These are phyloP conservation scores for Coecobrya sp. DNA, from an alignment of 2,888 invertebrate genomes.

Conservation along the genomic window DNA sequence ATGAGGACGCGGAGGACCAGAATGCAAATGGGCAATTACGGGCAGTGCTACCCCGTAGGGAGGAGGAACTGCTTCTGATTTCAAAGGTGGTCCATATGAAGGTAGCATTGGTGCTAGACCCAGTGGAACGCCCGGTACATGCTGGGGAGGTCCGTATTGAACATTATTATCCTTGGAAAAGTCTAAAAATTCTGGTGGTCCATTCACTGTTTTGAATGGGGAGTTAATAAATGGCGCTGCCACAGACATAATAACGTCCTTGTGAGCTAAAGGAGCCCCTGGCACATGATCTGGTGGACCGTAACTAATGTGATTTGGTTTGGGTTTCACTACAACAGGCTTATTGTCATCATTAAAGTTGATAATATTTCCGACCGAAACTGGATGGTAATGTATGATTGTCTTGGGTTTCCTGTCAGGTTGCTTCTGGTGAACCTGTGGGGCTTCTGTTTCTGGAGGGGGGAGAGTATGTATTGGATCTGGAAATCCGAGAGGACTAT, in stretches of 20 bases:
- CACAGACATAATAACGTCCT: constrained; percentile 18
- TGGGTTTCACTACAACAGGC: neutral
- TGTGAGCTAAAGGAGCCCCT: constrained; percentile 60
- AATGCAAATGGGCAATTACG: constrained; percentile 80
- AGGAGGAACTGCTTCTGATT: constrained; percentile 59
- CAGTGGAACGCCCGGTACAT: constrained; percentile 47
- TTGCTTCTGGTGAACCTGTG: neutral
- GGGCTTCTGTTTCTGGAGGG: neutral
- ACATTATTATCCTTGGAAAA: constrained; percentile 18
- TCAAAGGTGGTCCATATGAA: constrained; percentile 70
- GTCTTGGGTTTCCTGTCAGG: constrained; percentile 72
- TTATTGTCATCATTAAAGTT: constrained; percentile 77
- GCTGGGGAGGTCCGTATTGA: constrained; percentile 73
- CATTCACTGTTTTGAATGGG: constrained; percentile 39
- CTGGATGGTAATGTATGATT: constrained; percentile 81
- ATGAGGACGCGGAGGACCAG: constrained; percentile 28
- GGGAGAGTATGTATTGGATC: neutral
- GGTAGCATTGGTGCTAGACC: constrained; percentile 49
- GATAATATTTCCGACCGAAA: constrained; percentile 80
- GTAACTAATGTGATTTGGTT: neutral
- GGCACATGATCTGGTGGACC: constrained; percentile 73
- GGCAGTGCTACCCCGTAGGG: constrained; percentile 75
- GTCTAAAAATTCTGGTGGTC: constrained; percentile 51
- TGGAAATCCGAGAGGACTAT: neutral
- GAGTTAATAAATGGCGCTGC: constrained; percentile 64